A percentile compares a stretch with the other conserved stretches of the same genome.
Conservation (phyloP, 2,797 vertebrate species). For the Lateolabrax maculatus region DNA sequence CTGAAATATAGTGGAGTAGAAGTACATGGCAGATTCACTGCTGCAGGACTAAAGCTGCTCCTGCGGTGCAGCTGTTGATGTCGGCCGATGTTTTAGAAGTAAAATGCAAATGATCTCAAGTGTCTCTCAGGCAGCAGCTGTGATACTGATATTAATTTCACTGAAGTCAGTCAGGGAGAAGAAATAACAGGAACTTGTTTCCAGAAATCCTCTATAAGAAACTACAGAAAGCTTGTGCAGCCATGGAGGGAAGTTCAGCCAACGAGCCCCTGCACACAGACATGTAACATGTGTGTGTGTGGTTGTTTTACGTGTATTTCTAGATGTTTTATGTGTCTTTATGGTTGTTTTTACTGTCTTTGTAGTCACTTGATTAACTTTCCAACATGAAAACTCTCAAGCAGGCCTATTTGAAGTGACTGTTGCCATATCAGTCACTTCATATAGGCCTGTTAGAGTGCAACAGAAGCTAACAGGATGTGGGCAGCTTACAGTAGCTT, state of each 20-base stretch:
- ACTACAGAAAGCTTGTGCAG: not conserved
- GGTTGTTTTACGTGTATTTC: no score
- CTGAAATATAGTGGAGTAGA: not conserved
- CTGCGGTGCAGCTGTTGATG: not conserved
- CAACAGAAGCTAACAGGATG: not conserved
- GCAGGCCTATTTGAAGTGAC: no score
- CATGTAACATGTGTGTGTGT: not conserved
- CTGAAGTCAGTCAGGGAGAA: not conserved
- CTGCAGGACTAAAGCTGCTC: not conserved
- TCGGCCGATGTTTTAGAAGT: not conserved
- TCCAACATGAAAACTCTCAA: not conserved
- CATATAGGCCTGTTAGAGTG: not conserved
- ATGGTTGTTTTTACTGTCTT: not conserved
- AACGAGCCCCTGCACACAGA: not conserved
- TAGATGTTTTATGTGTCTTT: not conserved
- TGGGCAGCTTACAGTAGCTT: not conserved
- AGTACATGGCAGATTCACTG: not conserved
- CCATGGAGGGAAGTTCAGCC: not conserved
- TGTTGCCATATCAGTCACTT: not conserved
- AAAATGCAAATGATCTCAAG: not conserved
- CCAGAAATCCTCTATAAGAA: not conserved
- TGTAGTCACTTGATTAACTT: not conserved
- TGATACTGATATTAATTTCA: not conserved
- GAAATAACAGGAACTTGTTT: not conserved
- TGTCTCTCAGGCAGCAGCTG: constrained; percentile 4